phyloP scores from a whole-genome alignment of 2,888 invertebrate species.

The Nemurella pictetii region DNA sequence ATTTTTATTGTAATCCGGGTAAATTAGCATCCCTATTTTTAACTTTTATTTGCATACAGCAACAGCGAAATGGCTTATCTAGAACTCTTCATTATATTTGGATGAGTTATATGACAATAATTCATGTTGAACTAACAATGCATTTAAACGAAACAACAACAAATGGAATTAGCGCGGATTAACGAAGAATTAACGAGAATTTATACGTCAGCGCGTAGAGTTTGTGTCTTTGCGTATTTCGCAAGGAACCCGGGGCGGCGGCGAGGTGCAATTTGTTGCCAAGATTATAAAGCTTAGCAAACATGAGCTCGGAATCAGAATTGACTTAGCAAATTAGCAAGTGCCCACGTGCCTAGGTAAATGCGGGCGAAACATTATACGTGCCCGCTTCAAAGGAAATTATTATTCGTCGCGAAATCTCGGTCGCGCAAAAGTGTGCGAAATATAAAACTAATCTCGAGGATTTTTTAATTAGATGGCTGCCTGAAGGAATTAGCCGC shows the following conservation, averaged over 20 bases:
- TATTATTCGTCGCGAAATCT: background rate
- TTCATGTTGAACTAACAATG: conserved; percentile 38
- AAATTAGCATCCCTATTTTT: background rate
- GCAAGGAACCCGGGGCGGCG: background rate
- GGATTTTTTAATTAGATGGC: background rate
- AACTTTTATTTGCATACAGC: conserved; percentile 3
- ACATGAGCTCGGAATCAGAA: background rate
- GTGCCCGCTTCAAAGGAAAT: background rate
- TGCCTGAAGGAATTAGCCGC: background rate
- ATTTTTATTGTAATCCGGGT: background rate
- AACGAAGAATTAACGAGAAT: conserved; percentile 38
- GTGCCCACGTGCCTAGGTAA: background rate
- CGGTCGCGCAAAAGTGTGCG: background rate
- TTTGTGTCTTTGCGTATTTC: background rate
- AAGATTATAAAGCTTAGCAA: background rate
- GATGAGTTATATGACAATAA: conserved; percentile 29
- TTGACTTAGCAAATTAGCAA: background rate
- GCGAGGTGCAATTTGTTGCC: background rate
- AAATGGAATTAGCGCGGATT: conserved; percentile 40
- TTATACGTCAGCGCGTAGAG: conserved; percentile 21
- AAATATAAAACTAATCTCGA: background rate
- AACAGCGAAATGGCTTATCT: background rate
- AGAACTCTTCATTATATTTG: conserved; percentile 3
- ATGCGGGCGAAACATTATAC: too few species aligned
- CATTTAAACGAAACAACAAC: conserved; percentile 36